Percentiles rank a stretch among this genome's conserved stretches.
These are phyloP conservation scores for Gryllus longicercus DNA, from an alignment of 2,888 invertebrate species.

Conservation along the genomic window DNA sequence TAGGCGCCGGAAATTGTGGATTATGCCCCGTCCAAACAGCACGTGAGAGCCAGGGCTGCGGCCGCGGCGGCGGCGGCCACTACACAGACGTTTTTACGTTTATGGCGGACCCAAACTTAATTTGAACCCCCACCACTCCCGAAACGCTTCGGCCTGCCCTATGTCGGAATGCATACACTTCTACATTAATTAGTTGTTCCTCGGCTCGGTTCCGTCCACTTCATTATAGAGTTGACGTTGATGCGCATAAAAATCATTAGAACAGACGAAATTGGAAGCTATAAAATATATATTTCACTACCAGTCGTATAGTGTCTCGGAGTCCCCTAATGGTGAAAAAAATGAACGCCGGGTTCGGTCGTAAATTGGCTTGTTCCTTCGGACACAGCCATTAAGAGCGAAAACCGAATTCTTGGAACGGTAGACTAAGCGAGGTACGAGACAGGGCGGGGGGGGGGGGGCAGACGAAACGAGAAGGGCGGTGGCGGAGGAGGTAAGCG, in stretches of 20 bases:
- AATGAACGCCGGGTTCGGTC: not conserved
- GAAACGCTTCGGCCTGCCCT: not conserved
- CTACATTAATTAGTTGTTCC: conserved; percentile 2
- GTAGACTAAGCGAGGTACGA: not conserved
- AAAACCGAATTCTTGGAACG: not conserved
- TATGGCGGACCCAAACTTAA: not conserved
- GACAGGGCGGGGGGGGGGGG: not conserved
- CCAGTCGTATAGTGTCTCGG: not conserved
- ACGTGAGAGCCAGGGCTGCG: not conserved
- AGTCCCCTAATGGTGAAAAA: not conserved
- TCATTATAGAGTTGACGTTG: conserved; percentile 1
- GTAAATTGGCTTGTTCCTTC: not conserved
- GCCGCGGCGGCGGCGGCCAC: too few species aligned
- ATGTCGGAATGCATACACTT: not conserved
- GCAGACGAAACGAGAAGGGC: not conserved
- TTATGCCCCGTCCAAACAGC: not conserved
- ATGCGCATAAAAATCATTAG: conserved; percentile 8
- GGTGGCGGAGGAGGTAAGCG: not conserved
- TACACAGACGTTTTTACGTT: not conserved
- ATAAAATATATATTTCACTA: conserved; percentile 6
- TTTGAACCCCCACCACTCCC: not conserved
- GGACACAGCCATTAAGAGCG: not conserved
- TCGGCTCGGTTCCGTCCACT: conserved; percentile 6
- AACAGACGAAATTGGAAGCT: conserved; percentile 17
- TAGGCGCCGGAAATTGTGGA: not conserved